Evolutionary conservation across 1,140 invertebrate species (phyloP), one percentile per base, ranked within the genome.

Genomic region (Drosophila melanica): DNA sequence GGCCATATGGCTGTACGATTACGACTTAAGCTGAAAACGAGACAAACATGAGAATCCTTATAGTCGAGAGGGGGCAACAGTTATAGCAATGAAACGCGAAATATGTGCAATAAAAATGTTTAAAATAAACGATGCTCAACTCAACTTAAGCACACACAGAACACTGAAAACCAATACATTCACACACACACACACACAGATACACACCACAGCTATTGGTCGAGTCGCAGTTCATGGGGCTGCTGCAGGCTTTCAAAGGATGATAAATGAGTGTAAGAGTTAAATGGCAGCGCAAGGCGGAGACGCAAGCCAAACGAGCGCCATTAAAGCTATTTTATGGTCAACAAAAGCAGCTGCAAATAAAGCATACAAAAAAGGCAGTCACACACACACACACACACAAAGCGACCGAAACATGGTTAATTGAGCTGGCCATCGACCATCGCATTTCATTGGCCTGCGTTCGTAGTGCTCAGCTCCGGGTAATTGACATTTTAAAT

Each of bases 261-360:
- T 87, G 85, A 87, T 87, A 84, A 87, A 87, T 80, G 84, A 84
- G 76, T 70, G 73, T 71, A 84, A 84, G 81, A 89, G 79, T 87
- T 89, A 84, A 87, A 87, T 79, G 72, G 69, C 75, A 73, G 70
- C 70, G 57, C 64, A 86, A 71, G 78, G 41, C 79, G 37, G 18
- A 33, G 57, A 53, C 53, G 68, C 68, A 48, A 58, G 23, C 50
- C 62, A 87, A 87, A 87, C 79, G 79, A 89, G 65, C 69, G 79
- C 73, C 77, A 82, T 84, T 84, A 89, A 89, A 86, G 75, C 82
- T 53, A 47, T 78, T 86, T 86, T 79, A 86, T 81, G 82, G 82
- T 79, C 82, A 73, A 74, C 75, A 71, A 66, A 74, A 64, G 64
- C 30, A 64, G 51, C 55, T 55, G 20, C 65, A 27, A 75, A 57